Evolutionary conservation across 2,113 vertebrate species (phyloP).

Genomic region (Hyla sarda): DNA sequence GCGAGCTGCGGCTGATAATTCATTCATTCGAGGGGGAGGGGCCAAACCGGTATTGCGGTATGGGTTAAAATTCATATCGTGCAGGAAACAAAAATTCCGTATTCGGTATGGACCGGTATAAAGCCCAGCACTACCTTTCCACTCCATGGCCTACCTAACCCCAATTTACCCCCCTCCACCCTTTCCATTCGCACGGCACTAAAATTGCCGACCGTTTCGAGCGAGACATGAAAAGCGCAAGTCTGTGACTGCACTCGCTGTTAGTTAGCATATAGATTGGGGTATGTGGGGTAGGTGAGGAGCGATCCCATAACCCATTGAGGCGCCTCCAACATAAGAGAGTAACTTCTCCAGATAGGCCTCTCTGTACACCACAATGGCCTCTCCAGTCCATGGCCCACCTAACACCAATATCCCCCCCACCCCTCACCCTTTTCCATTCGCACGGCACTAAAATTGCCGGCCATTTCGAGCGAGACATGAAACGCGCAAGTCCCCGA

Average conservation of each 20-base stretch:
- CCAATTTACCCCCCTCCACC: neutral
- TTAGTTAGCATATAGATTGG: constrained; percentile 98
- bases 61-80: too few species aligned
- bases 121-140: too few species aligned
- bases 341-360: too few species aligned
- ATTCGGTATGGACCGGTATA: too few species aligned
- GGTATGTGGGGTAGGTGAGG: too few species aligned
- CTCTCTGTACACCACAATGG: neutral
- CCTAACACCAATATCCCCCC: neutral
- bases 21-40: too few species aligned
- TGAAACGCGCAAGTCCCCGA: constrained; percentile 75
- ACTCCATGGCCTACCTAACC: neutral
- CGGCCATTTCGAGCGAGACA: constrained; percentile 81
- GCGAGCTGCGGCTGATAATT: too few species aligned
- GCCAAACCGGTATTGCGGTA: too few species aligned
- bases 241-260: constrained; percentile 66
- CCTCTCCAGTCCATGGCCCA: neutral
- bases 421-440: neutral
- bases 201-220: constrained; percentile 82
- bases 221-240: constrained; percentile 76
- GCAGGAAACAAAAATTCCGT: too few species aligned
- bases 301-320: too few species aligned
- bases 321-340: too few species aligned
- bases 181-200: constrained; percentile 61
- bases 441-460: constrained; percentile 71